Evolutionary conservation across 2,888 invertebrate species (phyloP).

Genomic region (Branchipolynoe longqiensis): DNA sequence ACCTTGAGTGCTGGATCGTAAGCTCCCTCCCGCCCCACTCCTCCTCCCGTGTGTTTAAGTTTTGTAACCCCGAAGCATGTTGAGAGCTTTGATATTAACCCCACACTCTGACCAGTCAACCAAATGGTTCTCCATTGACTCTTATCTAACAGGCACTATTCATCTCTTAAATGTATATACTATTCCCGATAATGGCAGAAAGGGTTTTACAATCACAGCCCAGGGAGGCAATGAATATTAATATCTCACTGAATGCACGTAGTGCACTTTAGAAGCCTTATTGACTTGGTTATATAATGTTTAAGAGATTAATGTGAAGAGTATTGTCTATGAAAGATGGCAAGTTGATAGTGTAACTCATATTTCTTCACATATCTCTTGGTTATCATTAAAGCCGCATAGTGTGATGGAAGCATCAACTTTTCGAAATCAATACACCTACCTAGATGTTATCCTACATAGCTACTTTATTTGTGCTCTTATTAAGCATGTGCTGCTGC

Average conservation of each 20-base stretch:
- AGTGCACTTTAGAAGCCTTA: background rate
- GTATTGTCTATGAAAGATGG: too few species aligned
- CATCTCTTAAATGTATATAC: background rate
- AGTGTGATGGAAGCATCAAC: too few species aligned
- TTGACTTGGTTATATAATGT: background rate
- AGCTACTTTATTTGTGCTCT: too few species aligned
- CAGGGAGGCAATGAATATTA: background rate
- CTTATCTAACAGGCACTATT: background rate
- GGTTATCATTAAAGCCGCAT: too few species aligned
- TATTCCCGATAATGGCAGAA: background rate
- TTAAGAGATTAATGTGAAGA: too few species aligned
- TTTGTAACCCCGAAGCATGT: conserved; percentile 12
- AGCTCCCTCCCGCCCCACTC: background rate
- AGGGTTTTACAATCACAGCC: background rate
- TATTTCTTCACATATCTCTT: too few species aligned
- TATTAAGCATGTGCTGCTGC: too few species aligned
- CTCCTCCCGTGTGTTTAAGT: conserved; percentile 11
- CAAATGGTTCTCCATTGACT: too few species aligned
- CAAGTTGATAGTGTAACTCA: too few species aligned
- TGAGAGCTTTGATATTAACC: conserved; percentile 7
- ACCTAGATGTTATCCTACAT: too few species aligned
- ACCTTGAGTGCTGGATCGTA: background rate
- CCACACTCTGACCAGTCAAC: conserved; percentile 11
- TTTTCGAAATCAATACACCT: too few species aligned
- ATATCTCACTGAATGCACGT: too few species aligned